These are phyloP conservation scores for Apus apus DNA, from an alignment of 2,113 vertebrate genomes.

Conservation along the genomic window DNA sequence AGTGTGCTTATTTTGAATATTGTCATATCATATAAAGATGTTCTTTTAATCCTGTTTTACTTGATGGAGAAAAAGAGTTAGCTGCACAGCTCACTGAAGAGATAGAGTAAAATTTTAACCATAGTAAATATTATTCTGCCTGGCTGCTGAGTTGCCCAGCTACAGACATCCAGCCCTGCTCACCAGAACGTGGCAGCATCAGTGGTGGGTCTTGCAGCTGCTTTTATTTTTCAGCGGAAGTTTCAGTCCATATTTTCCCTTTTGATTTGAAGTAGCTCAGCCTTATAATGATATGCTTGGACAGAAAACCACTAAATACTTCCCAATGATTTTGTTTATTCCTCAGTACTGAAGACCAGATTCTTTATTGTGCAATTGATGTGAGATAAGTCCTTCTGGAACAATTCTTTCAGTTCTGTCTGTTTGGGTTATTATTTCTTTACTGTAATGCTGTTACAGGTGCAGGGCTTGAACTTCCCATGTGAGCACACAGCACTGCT, in stretches of 20 bases:
- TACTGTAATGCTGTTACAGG: not conserved
- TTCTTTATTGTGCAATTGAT: constrained; percentile 54
- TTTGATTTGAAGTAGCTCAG: constrained; percentile 27
- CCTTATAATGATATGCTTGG: constrained; percentile 17
- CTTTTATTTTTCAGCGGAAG: not conserved
- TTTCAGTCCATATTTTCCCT: not conserved
- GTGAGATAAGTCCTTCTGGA: constrained; percentile 59
- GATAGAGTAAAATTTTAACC: not conserved
- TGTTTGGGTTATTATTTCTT: not conserved
- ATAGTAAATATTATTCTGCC: not conserved
- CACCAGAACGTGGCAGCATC: not conserved
- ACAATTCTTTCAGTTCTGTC: not conserved
- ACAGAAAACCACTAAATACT: not conserved
- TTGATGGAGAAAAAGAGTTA: not conserved
- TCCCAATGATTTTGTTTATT: constrained; percentile 4
- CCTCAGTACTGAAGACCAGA: constrained; percentile 6
- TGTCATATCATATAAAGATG: not conserved
- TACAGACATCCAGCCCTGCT: not conserved
- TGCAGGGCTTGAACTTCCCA: not conserved
- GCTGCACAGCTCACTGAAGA: not conserved
- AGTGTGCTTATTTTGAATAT: not conserved
- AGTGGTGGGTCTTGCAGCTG: not conserved
- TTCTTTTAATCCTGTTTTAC: not conserved
- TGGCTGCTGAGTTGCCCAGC: not conserved
- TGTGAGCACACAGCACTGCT: not conserved